Percentiles rank a stretch among this genome's conserved stretches.
phyloP scores from a whole-genome alignment of 2,888 invertebrate species.

The Cylloceria caligata region DNA sequence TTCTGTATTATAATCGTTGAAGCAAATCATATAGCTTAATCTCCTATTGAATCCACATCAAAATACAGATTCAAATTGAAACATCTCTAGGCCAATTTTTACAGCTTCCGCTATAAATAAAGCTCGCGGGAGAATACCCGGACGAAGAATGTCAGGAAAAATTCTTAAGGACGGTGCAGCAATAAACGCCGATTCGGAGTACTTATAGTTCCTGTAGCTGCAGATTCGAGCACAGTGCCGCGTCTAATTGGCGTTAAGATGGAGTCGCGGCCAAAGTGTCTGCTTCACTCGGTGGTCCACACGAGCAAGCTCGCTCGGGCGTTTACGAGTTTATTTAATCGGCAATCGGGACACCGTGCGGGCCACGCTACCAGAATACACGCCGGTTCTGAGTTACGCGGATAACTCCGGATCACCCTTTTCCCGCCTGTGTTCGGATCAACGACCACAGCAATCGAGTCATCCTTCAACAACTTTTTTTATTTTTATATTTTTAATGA shows the following conservation, averaged over 20 bases:
- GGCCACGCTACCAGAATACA: background rate
- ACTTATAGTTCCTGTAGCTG: conserved; percentile 6
- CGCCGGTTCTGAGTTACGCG: conserved; percentile 26
- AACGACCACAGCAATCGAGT: conserved; percentile 17
- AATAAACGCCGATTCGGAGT: conserved; percentile 23
- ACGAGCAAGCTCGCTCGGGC: conserved; percentile 6
- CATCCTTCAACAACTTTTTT: background rate
- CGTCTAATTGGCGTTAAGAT: conserved; percentile 17
- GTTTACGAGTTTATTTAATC: conserved; percentile 40
- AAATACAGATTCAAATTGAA: background rate
- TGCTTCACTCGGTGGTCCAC: conserved; percentile 5
- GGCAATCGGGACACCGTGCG: conserved; percentile 3
- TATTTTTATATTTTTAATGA: background rate
- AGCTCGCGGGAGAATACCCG: conserved; percentile 11
- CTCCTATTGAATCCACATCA: background rate
- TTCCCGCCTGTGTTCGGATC: background rate
- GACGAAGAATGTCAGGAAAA: background rate
- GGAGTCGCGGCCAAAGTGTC: conserved; percentile 1
- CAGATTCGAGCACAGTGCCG: conserved; percentile 21
- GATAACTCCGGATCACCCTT: background rate
- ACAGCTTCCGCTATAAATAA: conserved; percentile 46
- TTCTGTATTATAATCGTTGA: background rate
- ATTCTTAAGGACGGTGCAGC: background rate
- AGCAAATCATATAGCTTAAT: background rate
- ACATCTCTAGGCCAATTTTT: conserved; percentile 24